Evolutionary conservation across 2,888 invertebrate genomes (phyloP), one percentile per base, ranked within the genome.

Genomic region (Bombylius discolor): DNA sequence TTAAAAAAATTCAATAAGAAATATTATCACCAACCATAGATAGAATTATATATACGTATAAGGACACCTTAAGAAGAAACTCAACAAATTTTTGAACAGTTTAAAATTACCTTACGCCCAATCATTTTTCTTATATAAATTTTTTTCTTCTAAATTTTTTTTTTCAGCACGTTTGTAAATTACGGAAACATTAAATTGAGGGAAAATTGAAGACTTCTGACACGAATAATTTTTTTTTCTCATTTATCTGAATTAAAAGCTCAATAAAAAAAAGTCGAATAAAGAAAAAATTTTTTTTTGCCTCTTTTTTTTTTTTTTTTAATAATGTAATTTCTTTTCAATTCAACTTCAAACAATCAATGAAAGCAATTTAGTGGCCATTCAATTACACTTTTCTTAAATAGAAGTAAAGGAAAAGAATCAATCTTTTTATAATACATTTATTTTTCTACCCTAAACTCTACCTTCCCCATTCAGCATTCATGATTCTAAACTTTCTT

Each of bases 331-430:
- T 23, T 23, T 23, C 23, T 23, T 23, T 56, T 57, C 57, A 57
- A 56, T 56, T 59, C 57, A 56, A 60, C 51, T 34, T 31, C 5
- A 23, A 46, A 50, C 48, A 45, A 39, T 48, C 46, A 44, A 47
- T 51, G 32, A 39, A 14, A 48, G 13, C 58, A 60, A 61, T 61
- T 63, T 63, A 61, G 58, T 60, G 58, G 55, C 62, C 61, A 64
- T 62, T 62, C 61, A 64, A 53, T 62, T 61, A 61, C 58, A 61
- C 59, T 59, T 61, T 58, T 57, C 53, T 51, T 59, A 13, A 56
- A n/a, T n/a, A 56, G 58, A 60, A 59, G 62, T 59, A 62, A 61
- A 63, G 63, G 61, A 62, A 62, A 63, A 62, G 62, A 60, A 60
- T 57, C 62, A 64, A 62, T 62, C 63, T 60, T 59, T 23, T 23